phyloP scores from a whole-genome alignment of 2,113 vertebrate genomes.

The Podocnemis expansa region DNA sequence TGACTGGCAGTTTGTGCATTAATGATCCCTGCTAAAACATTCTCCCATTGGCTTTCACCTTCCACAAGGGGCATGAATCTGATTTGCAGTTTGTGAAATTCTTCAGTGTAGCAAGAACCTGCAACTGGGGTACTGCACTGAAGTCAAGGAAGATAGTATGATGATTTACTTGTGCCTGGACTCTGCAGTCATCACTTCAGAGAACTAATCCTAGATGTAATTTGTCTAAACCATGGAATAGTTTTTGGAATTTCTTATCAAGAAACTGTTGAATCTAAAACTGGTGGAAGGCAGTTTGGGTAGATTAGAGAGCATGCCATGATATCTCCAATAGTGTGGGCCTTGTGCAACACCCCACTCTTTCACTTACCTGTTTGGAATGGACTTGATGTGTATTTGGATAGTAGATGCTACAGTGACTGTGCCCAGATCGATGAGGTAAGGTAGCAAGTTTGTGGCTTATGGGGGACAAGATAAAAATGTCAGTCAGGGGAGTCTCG shows the following conservation, averaged over 20 bases:
- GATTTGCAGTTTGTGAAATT: too few species aligned
- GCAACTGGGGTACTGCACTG: neutral
- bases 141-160: neutral
- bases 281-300: neutral
- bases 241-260: neutral
- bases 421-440: neutral
- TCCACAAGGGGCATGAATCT: too few species aligned
- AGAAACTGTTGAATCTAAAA: neutral
- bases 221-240: neutral
- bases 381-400: neutral
- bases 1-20: too few species aligned
- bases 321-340: neutral
- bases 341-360: neutral
- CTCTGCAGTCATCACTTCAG: neutral
- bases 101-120: neutral
- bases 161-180: neutral
- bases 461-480: neutral
- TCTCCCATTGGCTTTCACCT: too few species aligned
- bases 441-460: neutral
- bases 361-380: neutral
- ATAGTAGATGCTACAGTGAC: neutral
- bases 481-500: neutral
- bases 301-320: neutral
- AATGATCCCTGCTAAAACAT: too few species aligned
- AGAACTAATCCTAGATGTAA: neutral